phyloP scores from a whole-genome alignment of 2,888 invertebrate species.

The Ophion costatus region DNA sequence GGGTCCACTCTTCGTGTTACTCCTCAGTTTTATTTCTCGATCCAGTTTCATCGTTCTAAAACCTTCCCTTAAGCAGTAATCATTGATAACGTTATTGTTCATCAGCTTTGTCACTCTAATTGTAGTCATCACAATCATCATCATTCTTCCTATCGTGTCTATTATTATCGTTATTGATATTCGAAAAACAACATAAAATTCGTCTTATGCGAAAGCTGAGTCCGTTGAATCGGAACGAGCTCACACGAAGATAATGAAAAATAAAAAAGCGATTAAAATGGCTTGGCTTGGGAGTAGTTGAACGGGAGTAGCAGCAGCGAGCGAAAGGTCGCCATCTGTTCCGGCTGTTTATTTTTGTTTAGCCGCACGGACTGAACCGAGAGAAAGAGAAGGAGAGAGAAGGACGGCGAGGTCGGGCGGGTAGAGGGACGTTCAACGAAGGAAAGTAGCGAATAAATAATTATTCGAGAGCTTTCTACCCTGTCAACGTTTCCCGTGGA shows the following conservation, averaged over 20 bases:
- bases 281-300: background rate
- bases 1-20: background rate
- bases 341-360: constrained; percentile 30
- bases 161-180: background rate
- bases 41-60: background rate
- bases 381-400: constrained; percentile 13
- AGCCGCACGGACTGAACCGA: constrained; percentile 11
- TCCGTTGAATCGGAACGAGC: background rate
- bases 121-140: background rate
- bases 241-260: background rate
- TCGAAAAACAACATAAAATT: background rate
- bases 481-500: constrained; percentile 27
- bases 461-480: constrained; percentile 63
- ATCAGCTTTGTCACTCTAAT: background rate
- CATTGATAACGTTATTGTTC: background rate
- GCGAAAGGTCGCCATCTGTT: constrained; percentile 26
- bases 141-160: background rate
- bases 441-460: constrained; percentile 63
- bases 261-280: background rate
- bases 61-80: background rate
- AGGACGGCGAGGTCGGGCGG: background rate
- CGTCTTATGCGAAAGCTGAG: background rate
- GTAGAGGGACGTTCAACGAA: constrained; percentile 42
- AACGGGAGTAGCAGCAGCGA: background rate
- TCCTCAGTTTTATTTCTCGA: background rate